Percentiles rank a stretch among this genome's conserved stretches.
Evolutionary conservation across 2,797 vertebrate species (phyloP).

Genomic region (Enteromius treurensis): DNA sequence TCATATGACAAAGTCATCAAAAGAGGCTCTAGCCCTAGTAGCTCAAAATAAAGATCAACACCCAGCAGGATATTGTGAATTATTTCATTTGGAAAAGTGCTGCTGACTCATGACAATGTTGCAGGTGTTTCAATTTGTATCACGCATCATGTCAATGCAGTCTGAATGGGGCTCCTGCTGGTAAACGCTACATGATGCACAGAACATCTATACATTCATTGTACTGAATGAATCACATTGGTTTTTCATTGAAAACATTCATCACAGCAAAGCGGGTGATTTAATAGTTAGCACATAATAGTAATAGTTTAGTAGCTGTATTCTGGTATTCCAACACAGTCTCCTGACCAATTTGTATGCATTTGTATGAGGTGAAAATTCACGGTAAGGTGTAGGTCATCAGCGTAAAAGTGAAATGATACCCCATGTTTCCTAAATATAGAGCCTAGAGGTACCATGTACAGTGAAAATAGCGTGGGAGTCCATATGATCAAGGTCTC

Average conservation of each 20-base stretch:
- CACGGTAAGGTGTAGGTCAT: too few species aligned
- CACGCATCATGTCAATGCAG: neutral
- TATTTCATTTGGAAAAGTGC: slow-evolving; percentile 3
- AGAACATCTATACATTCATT: neutral
- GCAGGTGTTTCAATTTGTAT: slow-evolving; percentile 39
- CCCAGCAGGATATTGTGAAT: slow-evolving; percentile 4
- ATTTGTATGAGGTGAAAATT: too few species aligned
- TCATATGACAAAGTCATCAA: neutral
- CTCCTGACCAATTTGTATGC: too few species aligned
- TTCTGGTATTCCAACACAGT: neutral
- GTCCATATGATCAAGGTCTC: too few species aligned
- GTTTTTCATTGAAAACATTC: neutral
- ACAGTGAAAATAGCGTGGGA: too few species aligned
- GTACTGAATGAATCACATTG: neutral
- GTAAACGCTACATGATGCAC: slow-evolving; percentile 2
- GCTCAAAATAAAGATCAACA: slow-evolving; percentile 34
- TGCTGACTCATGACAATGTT: slow-evolving; percentile 6
- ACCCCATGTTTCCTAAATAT: too few species aligned
- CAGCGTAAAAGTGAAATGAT: too few species aligned
- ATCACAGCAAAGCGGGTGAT: neutral
- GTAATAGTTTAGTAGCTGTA: neutral
- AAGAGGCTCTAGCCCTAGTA: slow-evolving; percentile 16
- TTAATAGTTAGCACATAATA: too few species aligned
- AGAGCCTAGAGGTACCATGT: too few species aligned
- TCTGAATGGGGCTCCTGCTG: neutral